Base-by-base conservation (phyloP, 2,888 invertebrate species). In the Subacronicta megacephala region DNA sequence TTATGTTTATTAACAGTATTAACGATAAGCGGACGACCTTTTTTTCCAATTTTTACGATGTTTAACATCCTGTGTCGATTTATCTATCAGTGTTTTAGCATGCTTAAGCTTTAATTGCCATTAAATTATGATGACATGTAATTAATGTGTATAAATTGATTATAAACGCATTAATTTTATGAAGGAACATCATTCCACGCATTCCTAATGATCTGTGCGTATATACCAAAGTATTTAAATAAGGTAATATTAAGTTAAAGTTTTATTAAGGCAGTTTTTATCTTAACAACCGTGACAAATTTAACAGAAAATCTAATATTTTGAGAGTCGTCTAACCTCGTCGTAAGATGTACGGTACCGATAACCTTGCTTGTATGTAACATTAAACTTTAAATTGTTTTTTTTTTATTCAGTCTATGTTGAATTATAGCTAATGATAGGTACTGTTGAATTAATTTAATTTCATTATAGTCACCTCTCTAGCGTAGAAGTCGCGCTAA, bases 61-160 rank as follows among this genome's bases (percentile, higher is more conserved):
- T 41, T 26, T 31, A 12, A 70, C 61, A 63, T 74, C 75, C 73
- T 61, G 42, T 47, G 2, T 45, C 23, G 15, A 50, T 63, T 55
- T 44, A 46, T 51, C 57, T 57, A 63, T 59, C 52, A 62, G 46
- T 59, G 23, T 66, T 71, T 74, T 69, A 18, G 60, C 67, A 53
- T 56, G 36, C 41, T 55, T 55, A 54, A 44, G 44, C 4, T 41
- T 46, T 62, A 62, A 62, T 57, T 26, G 31, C 26, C 37, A 23
- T 37, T 37, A 55, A 44, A 53, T 63, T 26, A 61, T 43, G 56
- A 50, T 13, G 36, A 67, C 46, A 70, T 35, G 47, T 62, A 69
- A 69, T 69, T 69, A 62, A 53, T 47, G 45, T 56, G 36, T 55
- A 53, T 51, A 50, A 46, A 37, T 45, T 57, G 20, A 65, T 50